phyloP scores from a whole-genome alignment of 2,888 invertebrate species.

The Crocallis elinguaria region DNA sequence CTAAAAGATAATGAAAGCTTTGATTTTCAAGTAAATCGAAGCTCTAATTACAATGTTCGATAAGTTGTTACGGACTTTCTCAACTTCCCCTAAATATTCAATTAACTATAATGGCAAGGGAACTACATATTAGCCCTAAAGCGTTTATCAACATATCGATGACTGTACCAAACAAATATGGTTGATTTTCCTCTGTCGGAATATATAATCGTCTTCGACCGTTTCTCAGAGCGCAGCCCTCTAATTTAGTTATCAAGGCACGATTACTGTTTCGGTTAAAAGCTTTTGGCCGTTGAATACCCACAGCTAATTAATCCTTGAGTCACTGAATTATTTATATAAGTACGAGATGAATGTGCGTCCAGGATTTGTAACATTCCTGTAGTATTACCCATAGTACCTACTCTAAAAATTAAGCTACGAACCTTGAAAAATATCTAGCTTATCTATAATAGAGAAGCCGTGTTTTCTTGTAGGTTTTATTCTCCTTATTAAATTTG shows the following conservation, averaged over 20 bases:
- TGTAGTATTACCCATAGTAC: slow-evolving; percentile 1
- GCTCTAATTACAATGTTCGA: too few relatives aligned
- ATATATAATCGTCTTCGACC: not conserved
- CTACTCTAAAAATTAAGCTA: not conserved
- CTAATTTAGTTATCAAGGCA: slow-evolving; percentile 18
- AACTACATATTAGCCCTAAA: too few relatives aligned
- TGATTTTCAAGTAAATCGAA: too few relatives aligned
- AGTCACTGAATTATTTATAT: slow-evolving; percentile 32
- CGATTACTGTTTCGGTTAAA: slow-evolving; percentile 30
- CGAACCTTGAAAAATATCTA: slow-evolving; percentile 12
- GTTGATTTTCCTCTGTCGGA: too few relatives aligned
- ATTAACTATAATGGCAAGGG: too few relatives aligned
- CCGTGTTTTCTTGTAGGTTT: too few relatives aligned
- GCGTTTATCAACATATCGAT: too few relatives aligned
- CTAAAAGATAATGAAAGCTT: too few relatives aligned
- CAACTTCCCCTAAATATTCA: too few relatives aligned
- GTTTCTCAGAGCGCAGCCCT: slow-evolving; percentile 1
- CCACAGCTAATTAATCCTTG: slow-evolving; percentile 30
- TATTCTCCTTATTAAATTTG: too few relatives aligned
- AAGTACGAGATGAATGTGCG: slow-evolving; percentile 22
- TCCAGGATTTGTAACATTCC: slow-evolving; percentile 10
- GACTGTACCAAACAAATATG: too few relatives aligned
- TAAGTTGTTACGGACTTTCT: too few relatives aligned
- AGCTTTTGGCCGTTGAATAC: slow-evolving; percentile 27
- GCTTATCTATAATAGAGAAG: not conserved